Conservation (phyloP, 2,888 invertebrate species). For the Cheiracanthium punctorium region DNA sequence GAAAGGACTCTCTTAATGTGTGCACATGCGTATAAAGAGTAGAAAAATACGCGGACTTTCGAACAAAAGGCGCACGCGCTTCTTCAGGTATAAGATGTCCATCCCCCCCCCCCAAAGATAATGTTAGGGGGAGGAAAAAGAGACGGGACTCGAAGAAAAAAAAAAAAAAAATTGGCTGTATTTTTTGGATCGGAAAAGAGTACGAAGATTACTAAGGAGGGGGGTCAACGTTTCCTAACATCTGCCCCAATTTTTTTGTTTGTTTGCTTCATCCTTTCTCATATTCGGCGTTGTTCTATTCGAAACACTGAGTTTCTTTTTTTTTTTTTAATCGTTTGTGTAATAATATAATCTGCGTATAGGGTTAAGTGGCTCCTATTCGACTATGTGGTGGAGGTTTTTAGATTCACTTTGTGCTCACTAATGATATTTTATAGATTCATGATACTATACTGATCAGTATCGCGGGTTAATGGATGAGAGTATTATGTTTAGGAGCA, state of each 20-base stretch:
- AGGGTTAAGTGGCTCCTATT: no score
- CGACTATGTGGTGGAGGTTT: no score
- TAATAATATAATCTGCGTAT: no score
- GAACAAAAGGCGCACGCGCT: conserved; percentile 3
- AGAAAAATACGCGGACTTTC: no score
- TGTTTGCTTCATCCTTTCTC: not conserved
- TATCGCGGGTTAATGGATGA: no score
- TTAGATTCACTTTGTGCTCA: no score
- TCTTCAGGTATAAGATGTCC: not conserved
- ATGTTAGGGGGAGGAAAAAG: conserved; percentile 1
- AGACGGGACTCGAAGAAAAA: not conserved
- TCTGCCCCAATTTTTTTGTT: conserved; percentile 5
- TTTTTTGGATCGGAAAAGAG: conserved; percentile 14
- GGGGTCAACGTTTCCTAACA: conserved; percentile 13
- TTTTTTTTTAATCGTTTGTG: no score
- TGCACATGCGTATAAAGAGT: no score
- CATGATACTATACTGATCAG: no score
- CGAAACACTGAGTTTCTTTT: not conserved
- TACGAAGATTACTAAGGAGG: conserved; percentile 1
- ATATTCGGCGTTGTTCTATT: conserved; percentile 15
- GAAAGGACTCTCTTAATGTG: no score
- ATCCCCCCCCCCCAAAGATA: conserved; percentile 10
- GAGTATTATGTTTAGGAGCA: no score
- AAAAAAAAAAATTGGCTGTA: conserved; percentile 14
- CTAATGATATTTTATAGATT: no score